Evolutionary conservation across 2,888 invertebrate species (phyloP), one percentile per base, ranked within the genome.

Genomic region (Thymelicus lineola): DNA sequence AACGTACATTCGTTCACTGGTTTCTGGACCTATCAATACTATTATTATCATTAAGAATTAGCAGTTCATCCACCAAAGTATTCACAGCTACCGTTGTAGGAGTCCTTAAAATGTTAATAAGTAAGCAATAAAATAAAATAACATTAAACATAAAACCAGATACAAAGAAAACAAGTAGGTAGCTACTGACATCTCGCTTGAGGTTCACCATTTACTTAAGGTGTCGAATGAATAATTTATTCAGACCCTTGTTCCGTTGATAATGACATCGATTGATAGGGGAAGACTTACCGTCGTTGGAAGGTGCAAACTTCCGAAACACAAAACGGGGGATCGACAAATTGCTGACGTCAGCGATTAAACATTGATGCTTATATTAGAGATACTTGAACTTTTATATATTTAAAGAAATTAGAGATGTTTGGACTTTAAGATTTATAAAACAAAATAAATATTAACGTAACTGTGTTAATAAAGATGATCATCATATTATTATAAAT

Each of bases 191-290:
- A 62, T 46, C 60, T 35, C 60, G 42, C 53, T 67, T 61, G 55
- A 61, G 68, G 68, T 53, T 68, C 73, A 75, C 75, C 74, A 72
- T 73, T 77, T 75, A 75, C 75, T 77, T 76, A 75, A 72, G 73
- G 71, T 70, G 76, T 73, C 73, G 73, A 75, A 75, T 80, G 75
- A 79, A 78, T 78, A 77, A 80, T 79, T 79, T 74, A 66, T 71
- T 66, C 66, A 75, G 72, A 75, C 79, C 78, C 78, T 77, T 74
- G 76, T 75, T 75, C 74, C 71, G 74, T 77, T 77, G 77, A 79
- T 79, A 77, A 77, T 76, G 76, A 74, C 73, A 73, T 74, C 75
- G 71, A 72, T 72, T 77, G 77, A 79, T 77, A 78, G 75, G 73
- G 76, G 75, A 74, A 76, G 73, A 75, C 69, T 69, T 63, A 36